A percentile compares a stretch with the other conserved stretches of the same genome.
Conservation (phyloP, 2,113 vertebrate species). For the Pangasianodon hypophthalmus region DNA sequence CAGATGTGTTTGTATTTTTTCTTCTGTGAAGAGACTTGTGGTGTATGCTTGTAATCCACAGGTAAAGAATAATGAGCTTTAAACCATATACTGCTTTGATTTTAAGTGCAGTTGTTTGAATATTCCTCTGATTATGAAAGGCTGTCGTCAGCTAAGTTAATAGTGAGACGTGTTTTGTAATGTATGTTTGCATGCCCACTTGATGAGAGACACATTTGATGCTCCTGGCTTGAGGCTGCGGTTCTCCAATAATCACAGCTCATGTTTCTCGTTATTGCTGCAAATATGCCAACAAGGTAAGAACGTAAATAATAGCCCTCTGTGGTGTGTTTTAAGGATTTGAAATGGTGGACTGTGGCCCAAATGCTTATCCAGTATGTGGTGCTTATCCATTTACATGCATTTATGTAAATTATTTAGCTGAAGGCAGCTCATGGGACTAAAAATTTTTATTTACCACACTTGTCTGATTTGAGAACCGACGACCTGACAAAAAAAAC, state of each 20-base stretch:
- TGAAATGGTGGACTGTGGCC: not conserved
- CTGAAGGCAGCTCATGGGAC: not conserved
- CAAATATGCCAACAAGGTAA: not conserved
- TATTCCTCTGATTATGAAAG: slow-evolving; percentile 50
- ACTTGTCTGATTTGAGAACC: not conserved
- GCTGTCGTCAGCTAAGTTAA: slow-evolving; percentile 21
- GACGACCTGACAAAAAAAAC: not conserved
- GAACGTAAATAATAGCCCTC: not conserved
- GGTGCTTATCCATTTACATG: not conserved
- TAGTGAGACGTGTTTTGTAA: slow-evolving; percentile 18
- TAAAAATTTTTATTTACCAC: not conserved
- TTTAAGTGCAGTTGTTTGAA: slow-evolving; percentile 51
- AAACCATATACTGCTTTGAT: slow-evolving; percentile 47
- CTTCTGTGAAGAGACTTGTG: slow-evolving; percentile 44
- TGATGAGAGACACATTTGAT: not conserved
- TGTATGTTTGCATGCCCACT: not conserved
- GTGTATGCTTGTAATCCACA: slow-evolving; percentile 58
- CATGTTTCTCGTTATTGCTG: not conserved
- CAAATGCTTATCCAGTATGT: not conserved
- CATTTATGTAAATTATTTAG: not conserved
- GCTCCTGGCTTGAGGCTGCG: not conserved
- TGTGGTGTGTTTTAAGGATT: not conserved
- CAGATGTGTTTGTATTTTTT: slow-evolving; percentile 19
- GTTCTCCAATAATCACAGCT: not conserved
- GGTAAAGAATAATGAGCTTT: slow-evolving; percentile 54